These are phyloP conservation scores for Torymus tubicola DNA, from an alignment of 2,888 invertebrate genomes.

Conservation along the genomic window DNA sequence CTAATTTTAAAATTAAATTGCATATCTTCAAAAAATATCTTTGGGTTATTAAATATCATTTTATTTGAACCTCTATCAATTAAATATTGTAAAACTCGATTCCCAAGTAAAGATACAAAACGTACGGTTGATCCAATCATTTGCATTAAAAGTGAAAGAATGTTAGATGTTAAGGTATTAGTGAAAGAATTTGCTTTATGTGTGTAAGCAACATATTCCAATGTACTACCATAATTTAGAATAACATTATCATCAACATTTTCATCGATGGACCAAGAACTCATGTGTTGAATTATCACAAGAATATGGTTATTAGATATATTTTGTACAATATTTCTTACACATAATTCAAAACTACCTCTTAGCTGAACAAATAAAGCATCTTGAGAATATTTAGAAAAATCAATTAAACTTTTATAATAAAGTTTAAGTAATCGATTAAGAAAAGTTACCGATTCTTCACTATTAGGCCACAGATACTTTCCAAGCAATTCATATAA, in stretches of 20 bases:
- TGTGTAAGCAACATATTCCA: constrained; percentile 78
- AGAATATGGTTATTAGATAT: constrained; percentile 74
- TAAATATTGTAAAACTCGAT: constrained; percentile 78
- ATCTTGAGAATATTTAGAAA: constrained; percentile 59
- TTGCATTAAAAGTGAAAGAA: constrained; percentile 77
- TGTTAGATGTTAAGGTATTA: constrained; percentile 76
- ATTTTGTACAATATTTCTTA: constrained; percentile 78
- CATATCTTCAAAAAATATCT: constrained; percentile 76
- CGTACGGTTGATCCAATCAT: constrained; percentile 77
- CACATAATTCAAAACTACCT: constrained; percentile 79
- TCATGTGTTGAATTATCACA: constrained; percentile 77
- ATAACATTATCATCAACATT: constrained; percentile 76
- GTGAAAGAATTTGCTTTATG: constrained; percentile 76
- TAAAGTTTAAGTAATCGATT: constrained; percentile 78
- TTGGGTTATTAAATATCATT: constrained; percentile 77
- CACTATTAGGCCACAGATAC: constrained; percentile 76
- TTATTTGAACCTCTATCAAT: constrained; percentile 79
- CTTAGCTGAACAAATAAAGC: constrained; percentile 73
- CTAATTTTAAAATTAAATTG: constrained; percentile 76
- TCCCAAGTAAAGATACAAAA: constrained; percentile 78
- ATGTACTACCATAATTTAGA: constrained; percentile 78
- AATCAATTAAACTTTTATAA: constrained; percentile 74
- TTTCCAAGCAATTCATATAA: constrained; percentile 78
- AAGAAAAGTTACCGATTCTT: constrained; percentile 76
- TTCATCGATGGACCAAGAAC: constrained; percentile 78